phyloP scores from a whole-genome alignment of 1,140 invertebrate genomes.

The Pseudomyrmex concolor region DNA sequence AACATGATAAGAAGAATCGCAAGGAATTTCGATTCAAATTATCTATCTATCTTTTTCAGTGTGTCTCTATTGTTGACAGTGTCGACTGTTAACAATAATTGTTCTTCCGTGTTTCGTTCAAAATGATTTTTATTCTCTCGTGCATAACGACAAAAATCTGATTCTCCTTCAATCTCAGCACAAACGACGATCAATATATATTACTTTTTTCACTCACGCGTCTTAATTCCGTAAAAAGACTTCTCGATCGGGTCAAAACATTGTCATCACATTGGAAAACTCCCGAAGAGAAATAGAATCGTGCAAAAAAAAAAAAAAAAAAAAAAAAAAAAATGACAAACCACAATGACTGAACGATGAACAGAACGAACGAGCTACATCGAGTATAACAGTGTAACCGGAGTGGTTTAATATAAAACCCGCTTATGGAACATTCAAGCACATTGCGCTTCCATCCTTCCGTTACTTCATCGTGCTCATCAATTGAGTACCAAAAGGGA shows the following conservation, averaged over 20 bases:
- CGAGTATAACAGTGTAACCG: slow-evolving; percentile 60
- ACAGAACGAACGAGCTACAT: slow-evolving; percentile 70
- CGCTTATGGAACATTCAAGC: slow-evolving; percentile 73
- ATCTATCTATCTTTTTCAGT: slow-evolving; percentile 4
- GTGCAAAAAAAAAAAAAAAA: slow-evolving; percentile 14
- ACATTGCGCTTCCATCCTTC: slow-evolving; percentile 78
- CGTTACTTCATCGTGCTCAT: slow-evolving; percentile 80
- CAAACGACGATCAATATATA: neutral
- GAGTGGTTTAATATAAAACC: slow-evolving; percentile 77
- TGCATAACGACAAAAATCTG: slow-evolving; percentile 22
- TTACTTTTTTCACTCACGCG: slow-evolving; percentile 2
- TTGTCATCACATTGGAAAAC: slow-evolving; percentile 23
- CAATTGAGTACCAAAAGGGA: slow-evolving; percentile 75
- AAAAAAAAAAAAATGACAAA: too few species aligned
- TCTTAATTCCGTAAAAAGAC: slow-evolving; percentile 2
- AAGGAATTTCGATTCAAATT: slow-evolving; percentile 5
- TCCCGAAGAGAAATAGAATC: neutral
- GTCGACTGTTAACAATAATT: slow-evolving; percentile 5
- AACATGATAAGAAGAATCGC: slow-evolving; percentile 66
- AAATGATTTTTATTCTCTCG: slow-evolving; percentile 10
- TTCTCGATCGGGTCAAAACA: slow-evolving; percentile 17
- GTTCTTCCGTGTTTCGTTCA: slow-evolving; percentile 1
- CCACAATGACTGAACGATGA: slow-evolving; percentile 66
- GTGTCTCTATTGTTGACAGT: neutral
- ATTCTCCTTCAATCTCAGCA: too few species aligned